phyloP scores from a whole-genome alignment of 2,888 invertebrate species.

The Druceiella hillmani region DNA sequence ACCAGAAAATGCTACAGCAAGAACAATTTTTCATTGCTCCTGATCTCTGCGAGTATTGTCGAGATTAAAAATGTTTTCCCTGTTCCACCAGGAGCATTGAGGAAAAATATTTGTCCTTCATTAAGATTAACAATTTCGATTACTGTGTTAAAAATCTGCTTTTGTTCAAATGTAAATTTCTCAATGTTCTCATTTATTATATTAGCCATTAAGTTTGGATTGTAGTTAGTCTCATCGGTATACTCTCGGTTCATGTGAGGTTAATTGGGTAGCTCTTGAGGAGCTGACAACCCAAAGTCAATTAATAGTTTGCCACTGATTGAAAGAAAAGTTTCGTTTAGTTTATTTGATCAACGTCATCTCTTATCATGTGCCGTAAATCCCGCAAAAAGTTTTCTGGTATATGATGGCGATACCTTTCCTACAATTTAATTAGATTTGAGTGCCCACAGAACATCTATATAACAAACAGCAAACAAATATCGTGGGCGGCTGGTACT shows the following conservation, averaged over 20 bases:
- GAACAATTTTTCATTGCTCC: no score
- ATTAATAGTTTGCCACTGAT: background rate
- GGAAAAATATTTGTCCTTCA: slow-evolving; percentile 20
- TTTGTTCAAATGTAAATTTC: slow-evolving; percentile 21
- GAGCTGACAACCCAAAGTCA: background rate
- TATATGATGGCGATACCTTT: slow-evolving; percentile 11
- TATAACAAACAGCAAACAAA: slow-evolving; percentile 1
- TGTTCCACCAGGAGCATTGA: slow-evolving; percentile 19
- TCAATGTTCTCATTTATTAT: slow-evolving; percentile 17
- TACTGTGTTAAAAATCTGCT: no score
- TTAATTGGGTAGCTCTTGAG: background rate
- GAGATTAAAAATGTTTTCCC: no score
- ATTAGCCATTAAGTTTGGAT: background rate
- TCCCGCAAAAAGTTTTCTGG: slow-evolving; percentile 18
- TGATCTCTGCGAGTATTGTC: no score
- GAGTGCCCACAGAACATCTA: slow-evolving; percentile 2
- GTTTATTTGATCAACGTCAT: background rate
- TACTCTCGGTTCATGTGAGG: background rate
- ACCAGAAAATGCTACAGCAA: no score
- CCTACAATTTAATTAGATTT: slow-evolving; percentile 1
- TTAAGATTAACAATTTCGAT: no score
- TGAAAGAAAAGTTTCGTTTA: background rate
- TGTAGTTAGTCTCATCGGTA: background rate
- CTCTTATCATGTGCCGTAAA: background rate
- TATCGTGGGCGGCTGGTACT: slow-evolving; percentile 9